Base-by-base conservation (phyloP, 2,888 invertebrate species). In the Aricia artaxerxes region DNA sequence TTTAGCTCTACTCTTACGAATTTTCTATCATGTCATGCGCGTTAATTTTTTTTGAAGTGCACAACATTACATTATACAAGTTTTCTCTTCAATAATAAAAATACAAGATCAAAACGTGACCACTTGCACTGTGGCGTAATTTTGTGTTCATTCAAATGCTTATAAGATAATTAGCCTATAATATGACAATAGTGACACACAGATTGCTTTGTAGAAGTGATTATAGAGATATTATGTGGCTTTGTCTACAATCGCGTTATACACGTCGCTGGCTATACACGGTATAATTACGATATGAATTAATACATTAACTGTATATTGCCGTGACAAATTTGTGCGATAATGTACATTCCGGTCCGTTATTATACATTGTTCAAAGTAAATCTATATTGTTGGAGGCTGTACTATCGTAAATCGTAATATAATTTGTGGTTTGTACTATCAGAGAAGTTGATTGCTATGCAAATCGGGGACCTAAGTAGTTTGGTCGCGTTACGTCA, bases 271-370 rank as follows among this genome's bases (percentile, higher is more conserved):
- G 76, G 35, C 31, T 76, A 53, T 57, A 76, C 49, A 49, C 75
- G 49, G 13, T 49, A 76, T 76, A 31, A 31, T 76, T 35, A 57
- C 35, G 57, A 57, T 76, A 57, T 57, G 49, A 24, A 76, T 76
- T 76, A 53, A 53, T 76, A 31, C 57, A 35, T 75, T 75, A 75
- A 75, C 9, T 69, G 35, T 69, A 69, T 69, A 69, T 69, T 69
- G 38, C 69, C 35, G 69, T 13, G 69, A 69, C 69, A 69, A 64
- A 69, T 69, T 69, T 69, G 35, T 69, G 13, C 13, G 35, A 69
- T 69, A 69, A 69, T 69, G 38, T 69, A 38, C 69, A 69, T 69
- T 69, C 69, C 35, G 24, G 13, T 69, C 69, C 1, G 38, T 69
- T 69, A 69, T 69, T 69, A 69, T 35, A 31, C 31, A 31, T 31